Conservation (phyloP, 2,797 vertebrate species). For the Anableps anableps region DNA sequence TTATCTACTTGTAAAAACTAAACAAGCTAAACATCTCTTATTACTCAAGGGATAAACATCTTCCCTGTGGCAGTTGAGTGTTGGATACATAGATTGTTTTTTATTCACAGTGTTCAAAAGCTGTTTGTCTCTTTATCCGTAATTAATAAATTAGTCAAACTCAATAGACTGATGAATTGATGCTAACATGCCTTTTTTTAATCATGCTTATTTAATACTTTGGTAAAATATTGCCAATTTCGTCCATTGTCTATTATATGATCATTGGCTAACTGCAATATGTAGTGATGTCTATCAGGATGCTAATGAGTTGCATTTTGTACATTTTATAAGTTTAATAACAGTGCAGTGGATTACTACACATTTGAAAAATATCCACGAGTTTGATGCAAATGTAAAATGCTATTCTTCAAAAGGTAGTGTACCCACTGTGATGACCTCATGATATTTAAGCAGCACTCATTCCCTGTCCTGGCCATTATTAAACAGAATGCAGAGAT, state of each 20-base stretch:
- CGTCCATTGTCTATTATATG: neutral
- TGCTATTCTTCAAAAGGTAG: neutral
- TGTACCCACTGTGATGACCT: too few species aligned
- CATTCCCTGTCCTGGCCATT: neutral
- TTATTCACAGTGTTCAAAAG: neutral
- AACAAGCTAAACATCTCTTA: neutral
- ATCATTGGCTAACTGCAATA: neutral
- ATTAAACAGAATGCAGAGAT: neutral
- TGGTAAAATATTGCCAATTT: neutral
- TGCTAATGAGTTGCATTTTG: neutral
- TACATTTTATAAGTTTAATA: neutral
- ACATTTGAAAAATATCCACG: too few species aligned
- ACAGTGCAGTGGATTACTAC: neutral
- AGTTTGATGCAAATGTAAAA: neutral
- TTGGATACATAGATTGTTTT: neutral
- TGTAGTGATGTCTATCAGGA: neutral
- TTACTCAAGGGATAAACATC: neutral
- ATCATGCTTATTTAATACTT: neutral
- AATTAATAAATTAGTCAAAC: neutral
- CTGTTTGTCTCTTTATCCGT: neutral
- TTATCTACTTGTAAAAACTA: neutral
- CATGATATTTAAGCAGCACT: neutral
- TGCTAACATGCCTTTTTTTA: neutral
- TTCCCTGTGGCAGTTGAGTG: neutral
- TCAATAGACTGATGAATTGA: neutral